Evolutionary conservation across 2,888 invertebrate species (phyloP).

Genomic region (Drosophila meridionalis): DNA sequence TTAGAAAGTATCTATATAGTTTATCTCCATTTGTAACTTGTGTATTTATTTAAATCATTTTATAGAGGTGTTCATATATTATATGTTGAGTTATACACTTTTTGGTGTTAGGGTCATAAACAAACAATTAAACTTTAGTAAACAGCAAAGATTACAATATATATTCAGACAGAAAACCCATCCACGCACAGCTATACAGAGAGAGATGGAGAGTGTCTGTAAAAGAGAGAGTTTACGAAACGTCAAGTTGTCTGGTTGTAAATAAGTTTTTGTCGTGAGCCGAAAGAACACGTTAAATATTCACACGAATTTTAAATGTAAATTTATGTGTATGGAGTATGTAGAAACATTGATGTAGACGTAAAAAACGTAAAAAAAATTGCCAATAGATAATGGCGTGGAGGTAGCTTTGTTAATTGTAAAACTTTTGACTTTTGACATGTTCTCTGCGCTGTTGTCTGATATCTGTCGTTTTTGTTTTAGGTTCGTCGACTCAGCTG

Average conservation of each 20-base stretch:
- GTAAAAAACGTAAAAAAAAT: constrained; percentile 68
- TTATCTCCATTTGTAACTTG: neutral
- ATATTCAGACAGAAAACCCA: neutral
- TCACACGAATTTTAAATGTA: constrained; percentile 75
- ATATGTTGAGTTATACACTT: neutral
- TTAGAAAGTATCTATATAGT: neutral
- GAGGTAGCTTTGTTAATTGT: constrained; percentile 53
- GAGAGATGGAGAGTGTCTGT: neutral
- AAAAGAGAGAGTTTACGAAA: constrained; percentile 10
- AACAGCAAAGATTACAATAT: constrained; percentile 54
- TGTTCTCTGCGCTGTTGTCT: neutral
- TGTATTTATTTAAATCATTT: neutral
- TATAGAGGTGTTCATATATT: neutral
- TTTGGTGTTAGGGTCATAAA: constrained; percentile 25
- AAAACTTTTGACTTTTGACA: constrained; percentile 45
- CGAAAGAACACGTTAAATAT: constrained; percentile 44
- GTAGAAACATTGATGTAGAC: constrained; percentile 29
- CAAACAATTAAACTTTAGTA: constrained; percentile 63
- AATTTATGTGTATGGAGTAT: constrained; percentile 71
- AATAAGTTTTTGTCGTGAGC: neutral
- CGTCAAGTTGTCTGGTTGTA: constrained; percentile 45
- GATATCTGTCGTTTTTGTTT: neutral
- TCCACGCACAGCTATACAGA: constrained; percentile 11
- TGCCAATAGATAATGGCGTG: constrained; percentile 38
- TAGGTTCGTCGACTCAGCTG: constrained; percentile 86